These are phyloP conservation scores for Habropoda laboriosa DNA, from an alignment of 1,140 invertebrate species.

Conservation along the genomic window DNA sequence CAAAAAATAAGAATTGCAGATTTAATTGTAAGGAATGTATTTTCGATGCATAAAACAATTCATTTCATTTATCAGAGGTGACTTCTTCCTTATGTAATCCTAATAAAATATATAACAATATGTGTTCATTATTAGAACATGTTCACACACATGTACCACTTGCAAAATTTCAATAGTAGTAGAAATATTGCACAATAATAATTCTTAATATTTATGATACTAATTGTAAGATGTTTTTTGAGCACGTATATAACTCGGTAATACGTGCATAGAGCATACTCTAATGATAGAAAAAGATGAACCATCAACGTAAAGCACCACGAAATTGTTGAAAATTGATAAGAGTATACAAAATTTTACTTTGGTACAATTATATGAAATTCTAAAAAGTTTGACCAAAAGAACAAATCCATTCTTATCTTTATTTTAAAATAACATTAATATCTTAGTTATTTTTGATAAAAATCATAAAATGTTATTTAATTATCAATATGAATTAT, in stretches of 20 bases:
- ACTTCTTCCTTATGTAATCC: not conserved
- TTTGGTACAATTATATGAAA: slow-evolving; percentile 18
- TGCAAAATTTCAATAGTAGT: not conserved
- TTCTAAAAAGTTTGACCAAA: not conserved
- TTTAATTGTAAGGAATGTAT: not conserved
- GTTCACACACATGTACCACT: not conserved
- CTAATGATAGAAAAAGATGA: not conserved
- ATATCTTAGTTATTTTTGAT: not conserved
- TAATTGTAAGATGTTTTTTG: not conserved
- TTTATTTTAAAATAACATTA: not conserved
- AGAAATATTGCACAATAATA: slow-evolving; percentile 20
- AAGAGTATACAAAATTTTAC: not conserved
- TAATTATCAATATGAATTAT: not conserved
- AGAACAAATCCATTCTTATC: slow-evolving; percentile 5
- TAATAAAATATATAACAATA: slow-evolving; percentile 19
- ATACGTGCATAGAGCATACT: slow-evolving; percentile 6
- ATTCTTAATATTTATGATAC: slow-evolving; percentile 7
- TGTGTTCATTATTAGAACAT: not conserved
- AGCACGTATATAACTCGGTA: not conserved
- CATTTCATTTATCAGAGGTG: not conserved
- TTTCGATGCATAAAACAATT: not conserved
- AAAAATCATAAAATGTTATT: not conserved
- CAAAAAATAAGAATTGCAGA: not conserved
- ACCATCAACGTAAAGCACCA: not conserved
- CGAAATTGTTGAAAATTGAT: slow-evolving; percentile 11